Conservation (phyloP, 1,140 invertebrate species). For the Drosophila truncata region DNA sequence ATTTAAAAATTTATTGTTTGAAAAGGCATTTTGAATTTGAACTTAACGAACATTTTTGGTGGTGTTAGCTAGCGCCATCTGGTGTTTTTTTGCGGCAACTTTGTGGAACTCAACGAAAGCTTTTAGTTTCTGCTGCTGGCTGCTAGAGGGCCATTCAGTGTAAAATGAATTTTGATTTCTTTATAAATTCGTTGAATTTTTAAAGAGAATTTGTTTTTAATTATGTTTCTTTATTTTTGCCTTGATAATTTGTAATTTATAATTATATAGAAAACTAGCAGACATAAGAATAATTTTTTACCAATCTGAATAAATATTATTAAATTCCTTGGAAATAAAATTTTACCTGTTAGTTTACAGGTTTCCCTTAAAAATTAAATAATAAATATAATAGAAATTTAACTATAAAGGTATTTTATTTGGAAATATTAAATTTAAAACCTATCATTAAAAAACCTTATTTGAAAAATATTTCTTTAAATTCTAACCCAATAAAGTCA, state of each 20-base stretch:
- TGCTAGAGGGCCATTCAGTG: constrained; percentile 10
- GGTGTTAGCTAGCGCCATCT: background rate
- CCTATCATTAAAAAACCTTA: too few species aligned
- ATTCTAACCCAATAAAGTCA: too few species aligned
- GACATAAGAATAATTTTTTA: background rate
- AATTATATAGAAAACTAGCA: too few species aligned
- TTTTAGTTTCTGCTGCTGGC: background rate
- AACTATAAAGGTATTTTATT: too few species aligned
- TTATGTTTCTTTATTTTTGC: too few species aligned
- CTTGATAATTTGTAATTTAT: background rate
- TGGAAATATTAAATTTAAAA: too few species aligned
- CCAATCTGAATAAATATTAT: too few species aligned
- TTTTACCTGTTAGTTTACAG: too few species aligned
- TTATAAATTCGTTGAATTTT: background rate
- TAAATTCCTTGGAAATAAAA: background rate
- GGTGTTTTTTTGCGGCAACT: background rate
- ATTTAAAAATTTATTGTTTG: background rate
- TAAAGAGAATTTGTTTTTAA: background rate
- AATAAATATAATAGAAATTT: too few species aligned
- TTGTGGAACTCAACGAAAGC: background rate
- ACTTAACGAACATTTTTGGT: constrained; percentile 6
- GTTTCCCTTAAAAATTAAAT: too few species aligned
- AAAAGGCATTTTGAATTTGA: background rate
- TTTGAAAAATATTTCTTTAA: too few species aligned
- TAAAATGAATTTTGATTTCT: background rate